Evolutionary conservation across 2,113 vertebrate genomes (phyloP), one percentile per base, ranked within the genome.

Genomic region (Lophius piscatorius): DNA sequence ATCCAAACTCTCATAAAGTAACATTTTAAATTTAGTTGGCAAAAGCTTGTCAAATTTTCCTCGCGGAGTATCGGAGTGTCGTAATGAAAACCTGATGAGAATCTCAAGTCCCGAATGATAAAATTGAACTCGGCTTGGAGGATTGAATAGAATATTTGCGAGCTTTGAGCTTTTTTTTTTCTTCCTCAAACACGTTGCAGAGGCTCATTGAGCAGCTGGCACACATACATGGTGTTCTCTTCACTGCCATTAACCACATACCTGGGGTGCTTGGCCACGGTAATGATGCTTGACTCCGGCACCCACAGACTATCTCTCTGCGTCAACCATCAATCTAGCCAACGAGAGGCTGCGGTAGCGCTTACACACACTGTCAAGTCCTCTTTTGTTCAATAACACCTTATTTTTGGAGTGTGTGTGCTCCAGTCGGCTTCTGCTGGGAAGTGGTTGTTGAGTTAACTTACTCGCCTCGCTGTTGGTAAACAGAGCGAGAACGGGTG

Each of bases 281-380:
- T 77, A 82, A 85, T 82, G 82, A 70, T 80, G 78, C 82, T 83
- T 86, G 80, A 88, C 86, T 86, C 47, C 48, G 44, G 52, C 70
- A 74, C 65, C 63, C 78, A 74, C 55, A 45, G 62, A 74, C 71
- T 54, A 63, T 22, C 51, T 74, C 62, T 66, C 44, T 62, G 59
- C 70, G 73, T 70, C 73, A 56, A 62, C 62, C 51, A 88, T 77
- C 78, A 70, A 76, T 83, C 75, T 68, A 51, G 28, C 50, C 58
- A 80, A 64, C 38, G 4, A 77, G 75, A 48, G 45, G 60, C 55
- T 45, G 31, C 10, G 29, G 39, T 57, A 33, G 17, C 34, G 52
- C 50, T 10, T 42, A 48, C 40, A 64, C 34, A 24, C 28, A 29
- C 16, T 3, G 52, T 28, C 36, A 35, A 48, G 22, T 70, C 42